phyloP scores from a whole-genome alignment of 2,113 vertebrate species.

The Clarias gariepinus region DNA sequence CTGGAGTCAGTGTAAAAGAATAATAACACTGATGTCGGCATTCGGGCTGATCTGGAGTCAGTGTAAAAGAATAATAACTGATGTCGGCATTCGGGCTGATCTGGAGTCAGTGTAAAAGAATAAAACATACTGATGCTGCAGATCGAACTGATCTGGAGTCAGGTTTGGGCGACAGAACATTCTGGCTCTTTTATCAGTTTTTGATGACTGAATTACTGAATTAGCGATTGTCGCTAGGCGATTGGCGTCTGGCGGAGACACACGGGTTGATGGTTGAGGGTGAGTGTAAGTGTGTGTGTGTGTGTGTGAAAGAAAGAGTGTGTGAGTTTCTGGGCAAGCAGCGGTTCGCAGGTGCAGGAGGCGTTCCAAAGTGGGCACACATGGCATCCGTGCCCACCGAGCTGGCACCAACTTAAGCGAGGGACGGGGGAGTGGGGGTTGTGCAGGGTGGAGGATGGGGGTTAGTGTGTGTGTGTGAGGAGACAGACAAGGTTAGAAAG shows the following conservation, averaged over 20 bases:
- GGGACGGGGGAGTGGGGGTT: constrained; percentile 34
- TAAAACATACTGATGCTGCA: not conserved
- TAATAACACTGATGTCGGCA: not conserved
- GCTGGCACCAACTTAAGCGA: constrained; percentile 37
- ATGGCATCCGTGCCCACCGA: constrained; percentile 52
- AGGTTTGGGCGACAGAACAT: not conserved
- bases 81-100: not conserved
- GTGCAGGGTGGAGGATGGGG: not conserved
- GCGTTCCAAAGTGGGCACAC: constrained; percentile 51
- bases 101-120: not conserved
- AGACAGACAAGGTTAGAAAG: constrained; percentile 48
- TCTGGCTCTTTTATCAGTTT: not conserved
- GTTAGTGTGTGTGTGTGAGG: constrained; percentile 20
- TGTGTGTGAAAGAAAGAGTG: constrained; percentile 23
- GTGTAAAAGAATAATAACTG: not conserved
- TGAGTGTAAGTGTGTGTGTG: constrained; percentile 30
- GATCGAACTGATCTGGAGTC: not conserved
- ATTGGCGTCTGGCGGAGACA: constrained; percentile 28
- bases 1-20: not conserved
- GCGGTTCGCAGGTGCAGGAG: constrained; percentile 47
- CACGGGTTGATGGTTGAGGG: constrained; percentile 32
- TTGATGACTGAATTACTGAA: constrained; percentile 44
- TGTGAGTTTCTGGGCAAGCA: constrained; percentile 46
- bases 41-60: not conserved
- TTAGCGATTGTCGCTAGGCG: constrained; percentile 23